Evolutionary conservation across 2,888 invertebrate genomes (phyloP), one percentile per base, ranked within the genome.

Genomic region (Molorchus minor): DNA sequence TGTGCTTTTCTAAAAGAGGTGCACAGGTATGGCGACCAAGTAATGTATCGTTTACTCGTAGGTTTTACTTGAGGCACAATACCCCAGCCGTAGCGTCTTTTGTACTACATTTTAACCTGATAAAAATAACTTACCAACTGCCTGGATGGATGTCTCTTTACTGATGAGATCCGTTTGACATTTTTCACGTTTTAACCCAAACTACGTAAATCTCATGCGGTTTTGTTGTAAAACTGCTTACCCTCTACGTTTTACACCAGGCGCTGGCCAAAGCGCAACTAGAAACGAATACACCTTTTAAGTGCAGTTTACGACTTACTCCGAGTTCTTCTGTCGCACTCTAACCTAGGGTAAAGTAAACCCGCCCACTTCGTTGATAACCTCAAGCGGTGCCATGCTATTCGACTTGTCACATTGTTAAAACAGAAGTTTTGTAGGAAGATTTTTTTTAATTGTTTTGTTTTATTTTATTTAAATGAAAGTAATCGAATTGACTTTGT

Each of bases 51-150:
- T 63, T 56, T 58, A 38, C 62, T 54, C 57, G 54, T 62, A 67
- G 65, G 62, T 66, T 75, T 85, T 86, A 86, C 86, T 86, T 86
- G 86, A 85, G 85, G 83, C 83, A 83, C 83, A 83, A 84, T 83
- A 83, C 82, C 82, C 82, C 83, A 84, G 84, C 84, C 84, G 86
- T 86, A 86, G 86, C 86, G 86, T 84, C 74, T 64, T 46, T 19
- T 51, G 20, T 53, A 49, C 12, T 16, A 13, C 10, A 35, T 29
- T 20, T 41, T 15, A 12, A n/a, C 19, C 29, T 16, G 38, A 46
- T 40, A 66, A 63, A 61, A 54, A 13, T 58, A 80, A 85, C 86
- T 86, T 80, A 87, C 87, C 84, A 87, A 83, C 75, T 86, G 86
- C 71, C 86, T 84, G 65, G 85, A 80, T 75, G 84, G 83, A 80